A percentile compares a stretch with the other conserved stretches of the same genome.
phyloP scores from a whole-genome alignment of 2,797 vertebrate species.

The Spheniscus humboldti region DNA sequence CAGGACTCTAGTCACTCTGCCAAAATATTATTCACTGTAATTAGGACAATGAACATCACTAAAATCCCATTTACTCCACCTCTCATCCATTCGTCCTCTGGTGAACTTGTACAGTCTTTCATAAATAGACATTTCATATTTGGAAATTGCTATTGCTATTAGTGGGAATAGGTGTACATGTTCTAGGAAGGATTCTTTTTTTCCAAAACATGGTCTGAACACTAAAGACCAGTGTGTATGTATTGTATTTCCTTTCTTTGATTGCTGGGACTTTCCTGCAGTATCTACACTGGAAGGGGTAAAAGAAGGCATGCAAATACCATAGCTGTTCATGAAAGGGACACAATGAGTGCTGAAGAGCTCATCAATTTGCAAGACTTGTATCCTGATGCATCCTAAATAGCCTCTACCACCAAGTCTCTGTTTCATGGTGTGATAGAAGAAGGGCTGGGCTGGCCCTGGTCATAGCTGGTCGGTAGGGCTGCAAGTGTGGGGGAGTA shows the following conservation, averaged over 20 bases:
- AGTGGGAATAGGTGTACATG: background rate
- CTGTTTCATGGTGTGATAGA: background rate
- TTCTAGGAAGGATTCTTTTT: background rate
- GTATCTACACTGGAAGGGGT: background rate
- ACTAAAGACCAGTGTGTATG: background rate
- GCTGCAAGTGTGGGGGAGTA: fast-evolving
- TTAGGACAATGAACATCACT: background rate
- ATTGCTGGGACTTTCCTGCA: background rate
- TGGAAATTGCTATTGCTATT: background rate
- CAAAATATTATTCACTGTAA: conserved; percentile 36
- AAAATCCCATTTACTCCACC: background rate
- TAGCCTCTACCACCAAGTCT: background rate
- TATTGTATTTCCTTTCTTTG: background rate
- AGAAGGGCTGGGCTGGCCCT: background rate
- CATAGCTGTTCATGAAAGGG: background rate
- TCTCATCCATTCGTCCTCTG: background rate
- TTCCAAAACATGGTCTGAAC: background rate
- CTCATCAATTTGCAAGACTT: background rate
- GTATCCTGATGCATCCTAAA: background rate
- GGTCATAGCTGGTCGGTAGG: background rate
- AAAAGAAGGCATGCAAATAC: background rate
- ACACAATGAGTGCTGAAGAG: background rate
- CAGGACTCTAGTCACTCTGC: background rate
- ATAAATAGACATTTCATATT: background rate
- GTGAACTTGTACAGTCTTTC: background rate